Base-by-base conservation (phyloP, 2,888 invertebrate species). In the Tholera decimalis region DNA sequence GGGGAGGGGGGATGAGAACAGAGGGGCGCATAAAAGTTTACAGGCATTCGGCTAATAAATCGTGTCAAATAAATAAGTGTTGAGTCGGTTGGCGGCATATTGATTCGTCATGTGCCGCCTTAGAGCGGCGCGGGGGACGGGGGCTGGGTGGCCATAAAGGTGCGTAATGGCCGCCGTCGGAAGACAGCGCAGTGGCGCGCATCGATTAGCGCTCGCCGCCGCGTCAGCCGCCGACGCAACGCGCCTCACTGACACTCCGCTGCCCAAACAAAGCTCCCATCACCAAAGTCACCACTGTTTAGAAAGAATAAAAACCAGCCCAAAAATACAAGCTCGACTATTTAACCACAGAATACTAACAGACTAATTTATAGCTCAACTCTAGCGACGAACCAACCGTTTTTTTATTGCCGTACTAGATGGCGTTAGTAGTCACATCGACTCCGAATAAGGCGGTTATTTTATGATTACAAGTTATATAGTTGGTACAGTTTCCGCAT, bases 101-200 rank as follows among this genome's bases (percentile, higher is more conserved):
- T 95, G 95, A 95, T 95, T 95, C 94, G 95, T 95, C 95, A 95
- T 94, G 93, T 93, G 94, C 93, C 93, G 94, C 93, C 93, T 93
- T 93, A 88, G 91, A 90, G 91, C 89, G 89, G 90, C 85, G 87
- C 86, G 88, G 86, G 86, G 87, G 79, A 83, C 79, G 87, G 88
- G 87, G 88, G 85, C 86, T 85, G 90, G 93, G 91, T 91, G 93
- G 96, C 96, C 96, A 97, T 97, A 97, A 97, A 97, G 97, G 97
- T 97, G 97, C 97, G 97, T 97, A 97, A 97, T 97, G 96, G 97
- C 96, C 96, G 96, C 95, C 92, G 94, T 95, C 96, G 96, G 96
- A 96, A 96, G 96, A 96, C 96, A 96, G 96, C 96, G 96, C 96
- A 96, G 96, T 96, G 93, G 90, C 93, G 96, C 96, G 96, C 96